These are phyloP conservation scores for Crenichthys baileyi DNA, from an alignment of 2,797 vertebrate genomes.

Conservation along the genomic window DNA sequence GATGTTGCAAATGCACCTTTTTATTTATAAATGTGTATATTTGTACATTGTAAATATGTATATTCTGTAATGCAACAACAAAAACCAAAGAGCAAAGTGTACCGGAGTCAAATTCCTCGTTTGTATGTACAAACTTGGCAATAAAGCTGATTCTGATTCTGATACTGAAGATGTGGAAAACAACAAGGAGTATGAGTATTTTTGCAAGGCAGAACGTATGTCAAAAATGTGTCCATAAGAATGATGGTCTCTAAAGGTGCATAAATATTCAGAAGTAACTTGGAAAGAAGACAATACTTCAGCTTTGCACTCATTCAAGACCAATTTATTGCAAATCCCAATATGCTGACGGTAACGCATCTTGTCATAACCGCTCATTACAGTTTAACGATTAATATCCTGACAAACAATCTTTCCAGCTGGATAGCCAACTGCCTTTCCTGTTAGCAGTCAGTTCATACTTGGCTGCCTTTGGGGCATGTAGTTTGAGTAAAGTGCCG, in stretches of 20 bases:
- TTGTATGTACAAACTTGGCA: no score
- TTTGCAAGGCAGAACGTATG: not conserved
- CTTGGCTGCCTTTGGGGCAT: constrained; percentile 68
- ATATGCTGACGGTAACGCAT: constrained; percentile 57
- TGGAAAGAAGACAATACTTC: constrained; percentile 38
- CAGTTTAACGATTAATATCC: constrained; percentile 61
- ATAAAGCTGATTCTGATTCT: no score
- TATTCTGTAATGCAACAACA: no score
- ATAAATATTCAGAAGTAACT: constrained; percentile 34
- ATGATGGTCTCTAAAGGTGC: constrained; percentile 17
- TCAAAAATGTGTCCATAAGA: not conserved
- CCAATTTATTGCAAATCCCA: constrained; percentile 55
- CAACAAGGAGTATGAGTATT: not conserved
- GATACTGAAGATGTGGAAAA: no score
- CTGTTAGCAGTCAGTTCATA: constrained; percentile 73
- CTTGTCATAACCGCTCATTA: constrained; percentile 68
- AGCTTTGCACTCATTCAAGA: constrained; percentile 40
- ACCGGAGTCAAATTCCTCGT: no score
- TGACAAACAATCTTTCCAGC: constrained; percentile 64
- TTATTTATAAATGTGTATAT: no score
- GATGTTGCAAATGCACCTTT: no score
- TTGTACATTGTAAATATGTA: no score
- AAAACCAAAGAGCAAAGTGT: no score
- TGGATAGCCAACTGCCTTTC: constrained; percentile 63
- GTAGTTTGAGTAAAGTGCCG: constrained; percentile 61